A percentile compares a stretch with the other conserved stretches of the same genome.
phyloP scores from a whole-genome alignment of 2,888 invertebrate species.

The Timandra comae region DNA sequence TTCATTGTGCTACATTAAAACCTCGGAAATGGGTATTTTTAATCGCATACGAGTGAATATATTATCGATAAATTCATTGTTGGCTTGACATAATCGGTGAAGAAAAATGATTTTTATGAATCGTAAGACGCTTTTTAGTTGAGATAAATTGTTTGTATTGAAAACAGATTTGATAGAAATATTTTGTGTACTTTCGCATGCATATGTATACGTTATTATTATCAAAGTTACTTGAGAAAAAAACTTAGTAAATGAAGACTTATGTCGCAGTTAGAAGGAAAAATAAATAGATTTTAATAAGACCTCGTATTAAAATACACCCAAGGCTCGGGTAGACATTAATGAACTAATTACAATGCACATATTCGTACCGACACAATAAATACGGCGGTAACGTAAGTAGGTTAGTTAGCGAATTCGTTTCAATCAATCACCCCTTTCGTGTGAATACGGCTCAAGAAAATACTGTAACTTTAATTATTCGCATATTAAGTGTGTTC shows the following conservation, averaged over 20 bases:
- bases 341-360: too few species aligned
- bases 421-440: constrained; percentile 58
- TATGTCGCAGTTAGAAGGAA: too few species aligned
- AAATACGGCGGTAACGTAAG: constrained; percentile 7
- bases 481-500: constrained; percentile 69
- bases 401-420: constrained; percentile 23
- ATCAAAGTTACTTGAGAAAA: too few species aligned
- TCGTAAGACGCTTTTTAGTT: constrained; percentile 13
- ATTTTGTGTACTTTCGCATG: too few species aligned
- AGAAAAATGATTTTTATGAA: constrained; percentile 21
- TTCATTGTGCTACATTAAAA: constrained; percentile 42
- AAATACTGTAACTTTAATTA: constrained; percentile 67
- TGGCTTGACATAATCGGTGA: constrained; percentile 28
- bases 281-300: too few species aligned
- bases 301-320: too few species aligned
- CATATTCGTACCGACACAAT: neutral
- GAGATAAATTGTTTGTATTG: constrained; percentile 15
- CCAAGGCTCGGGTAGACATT: too few species aligned
- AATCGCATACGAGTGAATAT: constrained; percentile 46
- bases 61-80: constrained; percentile 32
- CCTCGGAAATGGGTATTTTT: constrained; percentile 63
- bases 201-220: too few species aligned
- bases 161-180: too few species aligned
- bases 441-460: constrained; percentile 62
- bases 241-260: too few species aligned